Evolutionary conservation across 2,888 invertebrate genomes (phyloP).

Genomic region (Temnothorax unifasciatus): DNA sequence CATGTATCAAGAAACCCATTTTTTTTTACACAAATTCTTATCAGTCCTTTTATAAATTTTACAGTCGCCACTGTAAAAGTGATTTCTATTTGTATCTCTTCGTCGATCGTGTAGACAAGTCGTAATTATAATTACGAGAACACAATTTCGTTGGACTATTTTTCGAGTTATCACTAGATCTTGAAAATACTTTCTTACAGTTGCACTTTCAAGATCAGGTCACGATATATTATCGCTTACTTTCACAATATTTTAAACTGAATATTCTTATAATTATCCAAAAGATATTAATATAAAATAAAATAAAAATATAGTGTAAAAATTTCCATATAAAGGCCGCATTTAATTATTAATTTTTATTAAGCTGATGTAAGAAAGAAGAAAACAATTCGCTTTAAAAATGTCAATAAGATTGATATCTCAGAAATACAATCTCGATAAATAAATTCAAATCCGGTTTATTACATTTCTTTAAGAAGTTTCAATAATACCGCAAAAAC

Average conservation of each 20-base stretch:
- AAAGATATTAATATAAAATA: not conserved
- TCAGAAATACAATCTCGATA: not conserved
- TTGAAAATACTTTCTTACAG: not conserved
- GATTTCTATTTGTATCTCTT: too few species aligned
- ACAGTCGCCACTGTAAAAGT: too few species aligned
- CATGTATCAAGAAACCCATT: too few species aligned
- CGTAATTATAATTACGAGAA: too few species aligned
- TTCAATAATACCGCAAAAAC: constrained; percentile 5
- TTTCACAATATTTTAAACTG: too few species aligned
- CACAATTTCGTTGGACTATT: constrained; percentile 34
- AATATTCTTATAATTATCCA: too few species aligned
- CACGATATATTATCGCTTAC: too few species aligned
- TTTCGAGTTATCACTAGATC: not conserved
- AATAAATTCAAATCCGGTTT: not conserved
- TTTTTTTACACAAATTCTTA: constrained; percentile 59
- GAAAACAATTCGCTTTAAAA: not conserved
- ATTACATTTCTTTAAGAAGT: not conserved
- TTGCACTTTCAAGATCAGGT: not conserved
- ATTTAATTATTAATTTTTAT: not conserved
- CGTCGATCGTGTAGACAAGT: too few species aligned
- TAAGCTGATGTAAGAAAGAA: not conserved
- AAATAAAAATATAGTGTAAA: not conserved
- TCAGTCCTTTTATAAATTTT: too few species aligned
- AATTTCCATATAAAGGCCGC: not conserved
- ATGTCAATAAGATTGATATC: not conserved